Evolutionary conservation across 1,140 invertebrate genomes (phyloP).

Genomic region (Gryon sp.): DNA sequence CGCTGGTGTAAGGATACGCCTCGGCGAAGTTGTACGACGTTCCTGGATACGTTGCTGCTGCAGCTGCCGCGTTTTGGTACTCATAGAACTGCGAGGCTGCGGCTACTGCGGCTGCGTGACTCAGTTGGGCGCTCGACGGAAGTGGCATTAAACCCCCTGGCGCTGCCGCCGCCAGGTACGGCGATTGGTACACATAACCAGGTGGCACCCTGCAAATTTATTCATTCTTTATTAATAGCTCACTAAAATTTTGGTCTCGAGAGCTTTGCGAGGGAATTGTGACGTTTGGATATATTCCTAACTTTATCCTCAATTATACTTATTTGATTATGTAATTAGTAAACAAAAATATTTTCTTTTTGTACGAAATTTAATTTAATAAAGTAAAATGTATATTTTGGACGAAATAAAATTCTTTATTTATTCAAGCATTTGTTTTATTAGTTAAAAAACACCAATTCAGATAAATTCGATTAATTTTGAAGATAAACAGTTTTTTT

Average conservation of each 20-base stretch:
- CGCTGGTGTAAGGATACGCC: conserved; percentile 84
- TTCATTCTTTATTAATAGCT: conserved; percentile 39
- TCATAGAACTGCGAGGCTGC: conserved; percentile 88
- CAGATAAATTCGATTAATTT: too few relatives aligned
- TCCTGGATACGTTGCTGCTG: conserved; percentile 84
- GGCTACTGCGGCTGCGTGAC: conserved; percentile 86
- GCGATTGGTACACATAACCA: conserved; percentile 87
- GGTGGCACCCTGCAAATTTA: conserved; percentile 84
- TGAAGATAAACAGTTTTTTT: too few relatives aligned
- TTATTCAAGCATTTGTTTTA: too few relatives aligned
- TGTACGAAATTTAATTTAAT: too few relatives aligned
- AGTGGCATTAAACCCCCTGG: conserved; percentile 83
- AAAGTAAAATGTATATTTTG: too few relatives aligned
- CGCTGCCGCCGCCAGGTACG: conserved; percentile 83
- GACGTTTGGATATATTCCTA: conserved; percentile 31
- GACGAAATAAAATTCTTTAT: too few relatives aligned
- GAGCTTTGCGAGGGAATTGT: conserved; percentile 44
- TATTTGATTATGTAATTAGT: too few relatives aligned
- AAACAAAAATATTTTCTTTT: too few relatives aligned
- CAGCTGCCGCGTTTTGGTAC: conserved; percentile 84
- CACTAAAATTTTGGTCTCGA: conserved; percentile 37
- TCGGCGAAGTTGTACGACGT: conserved; percentile 86
- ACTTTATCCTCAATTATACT: conserved; percentile 14
- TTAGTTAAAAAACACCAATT: too few relatives aligned
- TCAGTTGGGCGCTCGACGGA: conserved; percentile 82